Conservation (phyloP, 1,140 invertebrate genomes). For the Zaprionus lachaisei region DNA sequence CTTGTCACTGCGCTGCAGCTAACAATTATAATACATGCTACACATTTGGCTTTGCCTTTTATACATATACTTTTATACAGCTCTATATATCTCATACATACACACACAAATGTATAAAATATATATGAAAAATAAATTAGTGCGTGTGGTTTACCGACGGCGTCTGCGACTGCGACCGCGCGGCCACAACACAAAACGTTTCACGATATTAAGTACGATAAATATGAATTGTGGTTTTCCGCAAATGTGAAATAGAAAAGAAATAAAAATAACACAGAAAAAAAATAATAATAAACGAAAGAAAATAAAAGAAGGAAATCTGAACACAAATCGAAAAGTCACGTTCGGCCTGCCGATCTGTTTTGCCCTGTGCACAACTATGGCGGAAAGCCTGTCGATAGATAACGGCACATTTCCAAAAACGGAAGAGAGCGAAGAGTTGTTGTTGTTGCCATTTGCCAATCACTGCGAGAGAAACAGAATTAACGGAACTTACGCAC, state of each 20-base stretch:
- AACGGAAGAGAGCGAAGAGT: not conserved
- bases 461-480: not conserved
- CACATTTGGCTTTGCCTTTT: constrained; percentile 26
- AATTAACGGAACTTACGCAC: not conserved
- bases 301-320: not conserved
- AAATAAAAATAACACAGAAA: constrained; percentile 8
- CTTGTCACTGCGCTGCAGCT: constrained; percentile 9
- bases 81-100: not conserved
- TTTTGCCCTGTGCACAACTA: constrained; percentile 3
- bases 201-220: constrained; percentile 15
- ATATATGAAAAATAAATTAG: constrained; percentile 21
- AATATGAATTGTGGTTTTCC: constrained; percentile 23
- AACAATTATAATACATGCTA: constrained; percentile 26
- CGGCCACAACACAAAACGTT: constrained; percentile 38
- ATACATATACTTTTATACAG: constrained; percentile 6
- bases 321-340: constrained; percentile 6
- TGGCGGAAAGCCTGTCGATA: not conserved
- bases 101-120: constrained; percentile 1
- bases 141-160: constrained; percentile 30
- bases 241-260: not conserved
- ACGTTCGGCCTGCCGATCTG: constrained; percentile 42
- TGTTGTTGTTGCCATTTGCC: not conserved
- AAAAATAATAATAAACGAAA: not conserved
- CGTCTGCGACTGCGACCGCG: constrained; percentile 1
- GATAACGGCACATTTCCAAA: constrained; percentile 41